These are phyloP conservation scores for Bujurquina vittata DNA, from an alignment of 2,113 vertebrate genomes.

Conservation along the genomic window DNA sequence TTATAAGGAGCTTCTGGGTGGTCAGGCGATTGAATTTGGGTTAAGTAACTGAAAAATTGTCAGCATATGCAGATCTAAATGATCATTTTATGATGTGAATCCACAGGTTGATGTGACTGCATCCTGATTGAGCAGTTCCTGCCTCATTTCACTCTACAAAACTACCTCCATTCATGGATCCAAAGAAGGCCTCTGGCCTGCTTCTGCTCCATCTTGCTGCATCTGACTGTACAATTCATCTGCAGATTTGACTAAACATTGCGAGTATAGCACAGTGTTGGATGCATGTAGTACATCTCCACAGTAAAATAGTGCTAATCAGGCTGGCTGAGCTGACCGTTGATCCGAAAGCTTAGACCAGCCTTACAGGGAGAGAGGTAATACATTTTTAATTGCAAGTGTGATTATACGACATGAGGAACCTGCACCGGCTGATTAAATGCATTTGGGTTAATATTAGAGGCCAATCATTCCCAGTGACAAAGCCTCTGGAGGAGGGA, in stretches of 20 bases:
- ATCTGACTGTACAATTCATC: slow-evolving; percentile 9
- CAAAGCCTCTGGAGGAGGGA: slow-evolving; percentile 77
- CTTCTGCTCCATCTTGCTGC: slow-evolving; percentile 21
- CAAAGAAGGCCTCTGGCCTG: neutral
- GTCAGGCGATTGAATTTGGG: neutral
- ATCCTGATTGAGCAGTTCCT: neutral
- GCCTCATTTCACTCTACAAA: slow-evolving; percentile 7
- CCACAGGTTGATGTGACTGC: no score
- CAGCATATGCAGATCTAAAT: neutral
- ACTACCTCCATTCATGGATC: neutral
- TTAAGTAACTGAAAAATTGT: neutral
- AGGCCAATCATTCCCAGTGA: slow-evolving; percentile 78
- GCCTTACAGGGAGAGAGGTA: slow-evolving; percentile 69
- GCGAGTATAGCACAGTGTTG: neutral
- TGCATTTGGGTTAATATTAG: slow-evolving; percentile 82
- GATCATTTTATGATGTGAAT: neutral
- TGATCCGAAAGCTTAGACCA: slow-evolving; percentile 13
- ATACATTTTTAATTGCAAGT: slow-evolving; percentile 83
- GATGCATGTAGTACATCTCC: neutral
- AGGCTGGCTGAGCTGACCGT: slow-evolving; percentile 33
- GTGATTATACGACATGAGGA: slow-evolving; percentile 78
- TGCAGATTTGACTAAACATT: slow-evolving; percentile 23
- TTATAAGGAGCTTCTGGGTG: neutral
- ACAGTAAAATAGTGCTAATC: slow-evolving; percentile 58
- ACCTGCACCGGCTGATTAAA: slow-evolving; percentile 80